Evolutionary conservation across 2,797 vertebrate species (phyloP).

Genomic region (Halcyon leucocephala): DNA sequence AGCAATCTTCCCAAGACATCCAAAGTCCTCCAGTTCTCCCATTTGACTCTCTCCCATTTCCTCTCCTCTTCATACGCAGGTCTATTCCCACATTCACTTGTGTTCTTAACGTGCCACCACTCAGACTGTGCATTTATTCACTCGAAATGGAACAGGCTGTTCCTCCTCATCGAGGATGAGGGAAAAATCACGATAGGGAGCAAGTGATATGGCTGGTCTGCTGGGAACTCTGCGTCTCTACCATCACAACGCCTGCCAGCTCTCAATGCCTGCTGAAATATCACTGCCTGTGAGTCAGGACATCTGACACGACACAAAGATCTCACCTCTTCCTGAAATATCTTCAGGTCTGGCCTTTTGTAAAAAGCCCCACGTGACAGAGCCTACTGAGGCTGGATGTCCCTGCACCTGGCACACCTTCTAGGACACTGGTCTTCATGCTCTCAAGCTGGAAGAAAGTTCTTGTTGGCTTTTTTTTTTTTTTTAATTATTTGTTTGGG

Average conservation of each 20-base stretch:
- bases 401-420: background rate
- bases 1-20: background rate
- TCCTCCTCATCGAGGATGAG: accelerated
- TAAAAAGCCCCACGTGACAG: background rate
- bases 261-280: background rate
- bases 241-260: background rate
- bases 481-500: background rate
- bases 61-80: background rate
- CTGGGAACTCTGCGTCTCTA: background rate
- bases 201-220: accelerated
- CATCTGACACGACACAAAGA: background rate
- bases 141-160: background rate
- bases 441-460: background rate
- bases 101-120: background rate
- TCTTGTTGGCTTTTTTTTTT: background rate
- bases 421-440: background rate
- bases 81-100: background rate
- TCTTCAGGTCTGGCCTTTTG: background rate
- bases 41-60: background rate
- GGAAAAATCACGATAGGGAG: background rate
- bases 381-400: background rate
- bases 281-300: background rate
- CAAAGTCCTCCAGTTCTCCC: background rate
- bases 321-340: background rate
- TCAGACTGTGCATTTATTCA: background rate